Conservation (phyloP, 2,888 invertebrate species). For the Idaea dimidiata region DNA sequence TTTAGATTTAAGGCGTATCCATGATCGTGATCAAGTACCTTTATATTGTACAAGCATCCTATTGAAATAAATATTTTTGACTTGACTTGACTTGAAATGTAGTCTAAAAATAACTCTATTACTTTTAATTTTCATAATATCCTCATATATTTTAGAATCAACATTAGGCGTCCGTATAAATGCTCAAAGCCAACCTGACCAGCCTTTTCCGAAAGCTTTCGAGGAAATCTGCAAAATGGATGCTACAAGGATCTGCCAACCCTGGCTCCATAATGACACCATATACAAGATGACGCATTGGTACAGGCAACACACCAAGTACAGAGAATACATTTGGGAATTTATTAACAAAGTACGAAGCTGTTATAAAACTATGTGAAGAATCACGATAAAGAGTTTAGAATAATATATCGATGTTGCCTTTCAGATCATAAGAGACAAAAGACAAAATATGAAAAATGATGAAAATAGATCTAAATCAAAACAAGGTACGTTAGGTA, state of each 20-base stretch:
- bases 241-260: conserved; percentile 28
- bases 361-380: neutral
- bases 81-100: too few relatives aligned
- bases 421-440: conserved; percentile 31
- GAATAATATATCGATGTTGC: neutral
- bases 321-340: conserved; percentile 22
- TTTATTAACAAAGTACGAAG: conserved; percentile 27
- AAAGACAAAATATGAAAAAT: conserved; percentile 30
- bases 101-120: conserved; percentile 29
- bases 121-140: conserved; percentile 13
- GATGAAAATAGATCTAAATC: conserved; percentile 19
- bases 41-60: too few relatives aligned
- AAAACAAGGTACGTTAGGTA: conserved; percentile 17
- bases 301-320: conserved; percentile 13
- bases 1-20: too few relatives aligned
- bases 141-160: conserved; percentile 24
- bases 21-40: too few relatives aligned
- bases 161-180: conserved; percentile 27
- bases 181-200: conserved; percentile 21
- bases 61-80: too few relatives aligned
- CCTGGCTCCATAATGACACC: conserved; percentile 35
- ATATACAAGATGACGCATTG: conserved; percentile 28
- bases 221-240: conserved; percentile 17
- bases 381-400: neutral
- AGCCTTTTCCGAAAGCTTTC: conserved; percentile 31